phyloP scores from a whole-genome alignment of 2,113 vertebrate genomes.

The Chinchilla lanigera region DNA sequence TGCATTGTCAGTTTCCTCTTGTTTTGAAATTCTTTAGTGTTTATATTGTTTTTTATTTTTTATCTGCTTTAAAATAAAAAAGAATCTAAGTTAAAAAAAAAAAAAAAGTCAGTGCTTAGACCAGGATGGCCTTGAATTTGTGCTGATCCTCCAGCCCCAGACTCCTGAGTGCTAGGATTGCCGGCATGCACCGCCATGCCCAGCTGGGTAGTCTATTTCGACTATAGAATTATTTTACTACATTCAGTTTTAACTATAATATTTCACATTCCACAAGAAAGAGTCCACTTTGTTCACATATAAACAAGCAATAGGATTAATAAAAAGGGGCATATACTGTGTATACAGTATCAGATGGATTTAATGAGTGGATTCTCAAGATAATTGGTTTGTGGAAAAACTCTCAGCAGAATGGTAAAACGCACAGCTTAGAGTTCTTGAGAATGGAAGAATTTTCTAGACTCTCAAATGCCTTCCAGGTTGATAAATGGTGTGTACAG shows the following conservation, averaged over 20 bases:
- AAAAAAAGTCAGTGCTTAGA: not conserved
- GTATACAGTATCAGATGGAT: constrained; percentile 6
- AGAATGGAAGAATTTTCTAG: not conserved
- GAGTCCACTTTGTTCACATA: constrained; percentile 4
- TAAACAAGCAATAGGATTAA: not conserved
- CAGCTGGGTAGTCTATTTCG: not conserved
- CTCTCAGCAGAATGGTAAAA: not conserved
- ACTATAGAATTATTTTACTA: not conserved
- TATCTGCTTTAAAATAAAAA: too few species aligned
- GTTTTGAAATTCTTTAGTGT: too few species aligned
- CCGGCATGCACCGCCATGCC: not conserved
- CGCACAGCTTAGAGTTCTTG: not conserved
- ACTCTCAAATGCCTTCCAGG: not conserved
- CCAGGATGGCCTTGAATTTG: not conserved
- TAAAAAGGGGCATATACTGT: not conserved
- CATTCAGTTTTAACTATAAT: not conserved
- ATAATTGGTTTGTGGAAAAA: constrained; percentile 33
- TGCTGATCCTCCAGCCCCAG: not conserved
- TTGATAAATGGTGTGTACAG: constrained; percentile 47
- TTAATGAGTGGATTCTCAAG: constrained; percentile 60
- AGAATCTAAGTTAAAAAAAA: too few species aligned
- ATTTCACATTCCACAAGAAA: not conserved
- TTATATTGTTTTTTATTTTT: too few species aligned
- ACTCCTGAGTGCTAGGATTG: not conserved
- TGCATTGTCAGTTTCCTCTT: too few species aligned